Evolutionary conservation across 2,888 invertebrate species (phyloP), one percentile per base, ranked within the genome.

Genomic region (Metacarcinus magister): DNA sequence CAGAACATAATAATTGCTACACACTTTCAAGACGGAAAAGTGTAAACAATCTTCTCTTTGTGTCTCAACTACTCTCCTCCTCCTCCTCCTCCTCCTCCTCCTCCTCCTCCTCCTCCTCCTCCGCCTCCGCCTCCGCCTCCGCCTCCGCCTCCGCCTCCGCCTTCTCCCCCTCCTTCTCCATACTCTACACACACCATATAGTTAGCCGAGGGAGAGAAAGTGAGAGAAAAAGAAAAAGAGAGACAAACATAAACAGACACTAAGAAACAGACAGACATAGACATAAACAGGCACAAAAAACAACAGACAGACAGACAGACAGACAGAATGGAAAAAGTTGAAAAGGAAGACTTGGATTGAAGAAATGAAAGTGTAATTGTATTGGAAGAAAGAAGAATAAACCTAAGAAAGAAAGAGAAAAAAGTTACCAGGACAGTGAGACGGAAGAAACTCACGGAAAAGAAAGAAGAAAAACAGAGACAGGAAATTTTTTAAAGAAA

Each of bases 21-120:
- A 8, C 54, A 8, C 54, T 54, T 13, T 54, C 54, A 54, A 54
- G 54, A 7, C n/a, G 13, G 54, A 23, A 60, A 60, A 60, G 2
- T 60, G 67, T 67, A 67, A 67, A 19, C 67, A 67, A n/a, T 67
- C 5, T 5, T 67, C 67, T n/a, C n/a, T 67, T 67, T 67, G 67
- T 67, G 67, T n/a, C 10, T 19, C 67, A n/a, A 67, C 54, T 13
- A n/a, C n/a, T n/a, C n/a, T n/a, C n/a, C n/a, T n/a, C n/a, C n/a
- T n/a, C n/a, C n/a, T n/a, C n/a, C n/a, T 54, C 54, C 67, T 67
- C n/a, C 67, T 67, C 67, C 67, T 67, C 67, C 67, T 67, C 67
- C 67, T 67, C 67, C 67, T 67, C 67, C 67, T 67, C 67, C 54
- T 67, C 67, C n/a, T 67, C 67, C 67, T 67, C 67, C 48, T 67